These are phyloP conservation scores for Drosophila borborema DNA, from an alignment of 2,888 invertebrate genomes.

Conservation along the genomic window DNA sequence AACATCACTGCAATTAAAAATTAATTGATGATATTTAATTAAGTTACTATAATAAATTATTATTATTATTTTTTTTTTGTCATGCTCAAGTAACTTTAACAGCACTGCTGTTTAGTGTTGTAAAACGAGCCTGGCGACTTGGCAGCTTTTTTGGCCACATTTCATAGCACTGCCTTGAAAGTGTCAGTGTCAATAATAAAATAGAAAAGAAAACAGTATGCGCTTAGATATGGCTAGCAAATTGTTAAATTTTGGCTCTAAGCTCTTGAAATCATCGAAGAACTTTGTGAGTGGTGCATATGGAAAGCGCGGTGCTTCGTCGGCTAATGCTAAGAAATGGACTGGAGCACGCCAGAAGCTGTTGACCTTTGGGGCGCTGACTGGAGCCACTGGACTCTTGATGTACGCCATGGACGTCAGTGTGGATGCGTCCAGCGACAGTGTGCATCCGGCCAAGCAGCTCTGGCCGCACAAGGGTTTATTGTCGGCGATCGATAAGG, in stretches of 20 bases:
- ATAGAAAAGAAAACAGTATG: background rate
- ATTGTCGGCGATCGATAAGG: slow-evolving; percentile 93
- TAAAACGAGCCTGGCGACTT: background rate
- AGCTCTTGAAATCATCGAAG: slow-evolving; percentile 34
- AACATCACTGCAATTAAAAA: too few relatives aligned
- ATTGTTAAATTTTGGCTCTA: slow-evolving; percentile 37
- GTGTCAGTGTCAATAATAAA: slow-evolving; percentile 8
- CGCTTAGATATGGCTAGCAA: slow-evolving; percentile 46
- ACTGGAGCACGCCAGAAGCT: slow-evolving; percentile 28
- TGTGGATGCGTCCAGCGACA: slow-evolving; percentile 92
- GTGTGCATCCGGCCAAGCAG: slow-evolving; percentile 92
- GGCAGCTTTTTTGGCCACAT: slow-evolving; percentile 18
- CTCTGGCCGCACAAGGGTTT: slow-evolving; percentile 94
- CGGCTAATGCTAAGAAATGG: slow-evolving; percentile 12
- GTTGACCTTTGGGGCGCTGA: slow-evolving; percentile 91
- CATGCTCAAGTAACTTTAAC: background rate
- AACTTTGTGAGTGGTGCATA: slow-evolving; percentile 4
- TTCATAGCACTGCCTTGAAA: slow-evolving; percentile 34
- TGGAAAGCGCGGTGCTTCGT: slow-evolving; percentile 21
- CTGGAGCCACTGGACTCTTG: slow-evolving; percentile 93
- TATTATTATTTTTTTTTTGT: too few relatives aligned
- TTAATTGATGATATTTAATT: too few relatives aligned
- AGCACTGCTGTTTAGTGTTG: slow-evolving; percentile 4
- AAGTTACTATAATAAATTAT: too few relatives aligned
- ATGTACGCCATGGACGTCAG: slow-evolving; percentile 93